phyloP scores from a whole-genome alignment of 2,113 vertebrate genomes.

The Etia nguti region DNA sequence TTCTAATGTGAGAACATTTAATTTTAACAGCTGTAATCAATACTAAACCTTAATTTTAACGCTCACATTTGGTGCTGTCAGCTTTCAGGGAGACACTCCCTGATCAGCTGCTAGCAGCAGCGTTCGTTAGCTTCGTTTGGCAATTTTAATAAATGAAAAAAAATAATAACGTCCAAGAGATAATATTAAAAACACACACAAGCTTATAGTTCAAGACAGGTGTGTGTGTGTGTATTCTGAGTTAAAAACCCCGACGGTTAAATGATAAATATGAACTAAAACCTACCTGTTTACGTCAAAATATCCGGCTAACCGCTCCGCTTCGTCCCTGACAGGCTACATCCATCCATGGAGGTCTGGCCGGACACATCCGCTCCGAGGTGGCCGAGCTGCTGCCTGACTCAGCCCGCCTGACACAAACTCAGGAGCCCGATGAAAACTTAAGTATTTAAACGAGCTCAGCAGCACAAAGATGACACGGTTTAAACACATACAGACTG shows the following conservation, averaged over 20 bases:
- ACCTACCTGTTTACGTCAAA: constrained; percentile 9
- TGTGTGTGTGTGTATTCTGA: not conserved
- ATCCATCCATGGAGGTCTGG: constrained; percentile 29
- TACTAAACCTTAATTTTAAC: rapidly evolving
- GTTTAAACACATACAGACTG: not conserved
- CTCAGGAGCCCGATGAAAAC: not conserved
- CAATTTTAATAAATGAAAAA: not conserved
- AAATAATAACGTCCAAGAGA: not conserved
- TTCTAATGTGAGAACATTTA: not conserved
- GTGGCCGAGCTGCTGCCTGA: constrained; percentile 50
- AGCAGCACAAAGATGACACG: not conserved
- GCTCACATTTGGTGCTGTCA: not conserved
- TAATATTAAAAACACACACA: not conserved
- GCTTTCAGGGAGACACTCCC: constrained; percentile 40
- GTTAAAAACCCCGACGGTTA: rapidly evolving
- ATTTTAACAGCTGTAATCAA: not conserved
- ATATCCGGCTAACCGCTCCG: constrained; percentile 4
- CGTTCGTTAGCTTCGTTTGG: constrained; percentile 21
- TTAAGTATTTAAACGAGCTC: not conserved
- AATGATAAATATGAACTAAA: rapidly evolving
- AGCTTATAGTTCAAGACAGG: not conserved
- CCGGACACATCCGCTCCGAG: constrained; percentile 2
- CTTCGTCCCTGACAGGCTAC: constrained; percentile 13
- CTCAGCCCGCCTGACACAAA: not conserved
- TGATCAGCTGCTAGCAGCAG: constrained; percentile 11